A percentile compares a stretch with the other conserved stretches of the same genome.
phyloP scores from a whole-genome alignment of 2,113 vertebrate species.

The Cyrtonyx montezumae region DNA sequence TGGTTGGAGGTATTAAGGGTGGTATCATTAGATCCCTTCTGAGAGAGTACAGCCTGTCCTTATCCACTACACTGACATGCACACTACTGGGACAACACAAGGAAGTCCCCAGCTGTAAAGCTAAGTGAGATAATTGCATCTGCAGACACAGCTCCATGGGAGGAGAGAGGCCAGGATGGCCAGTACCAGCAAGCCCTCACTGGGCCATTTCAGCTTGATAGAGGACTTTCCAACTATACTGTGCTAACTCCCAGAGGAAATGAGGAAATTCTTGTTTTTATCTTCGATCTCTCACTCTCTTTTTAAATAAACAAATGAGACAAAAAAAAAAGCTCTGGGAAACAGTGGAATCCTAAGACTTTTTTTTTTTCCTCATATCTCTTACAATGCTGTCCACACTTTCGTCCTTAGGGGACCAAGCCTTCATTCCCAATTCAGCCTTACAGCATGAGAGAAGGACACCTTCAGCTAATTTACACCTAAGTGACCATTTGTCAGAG shows the following conservation, averaged over 20 bases:
- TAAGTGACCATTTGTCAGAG: conserved; percentile 51
- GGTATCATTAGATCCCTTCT: background rate
- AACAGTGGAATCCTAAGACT: background rate
- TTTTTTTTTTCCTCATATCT: background rate
- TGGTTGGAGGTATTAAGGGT: background rate
- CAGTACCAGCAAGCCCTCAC: background rate
- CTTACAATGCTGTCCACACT: background rate
- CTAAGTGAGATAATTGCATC: background rate
- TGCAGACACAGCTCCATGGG: background rate
- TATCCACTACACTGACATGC: background rate
- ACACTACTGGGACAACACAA: background rate
- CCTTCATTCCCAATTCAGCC: background rate
- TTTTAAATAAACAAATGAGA: background rate
- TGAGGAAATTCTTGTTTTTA: background rate
- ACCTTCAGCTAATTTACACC: conserved; percentile 56
- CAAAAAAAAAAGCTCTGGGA: background rate
- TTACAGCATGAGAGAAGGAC: conserved; percentile 10
- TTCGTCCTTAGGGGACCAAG: background rate
- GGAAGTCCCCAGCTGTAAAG: background rate
- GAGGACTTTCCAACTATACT: background rate
- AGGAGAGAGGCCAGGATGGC: background rate
- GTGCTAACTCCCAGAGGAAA: rapidly evolving
- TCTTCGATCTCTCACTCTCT: background rate
- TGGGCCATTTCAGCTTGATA: background rate
- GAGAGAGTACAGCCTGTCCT: background rate